Evolutionary conservation across 1,140 invertebrate species (phyloP), one percentile per base, ranked within the genome.

Genomic region (Ganaspis sp.): DNA sequence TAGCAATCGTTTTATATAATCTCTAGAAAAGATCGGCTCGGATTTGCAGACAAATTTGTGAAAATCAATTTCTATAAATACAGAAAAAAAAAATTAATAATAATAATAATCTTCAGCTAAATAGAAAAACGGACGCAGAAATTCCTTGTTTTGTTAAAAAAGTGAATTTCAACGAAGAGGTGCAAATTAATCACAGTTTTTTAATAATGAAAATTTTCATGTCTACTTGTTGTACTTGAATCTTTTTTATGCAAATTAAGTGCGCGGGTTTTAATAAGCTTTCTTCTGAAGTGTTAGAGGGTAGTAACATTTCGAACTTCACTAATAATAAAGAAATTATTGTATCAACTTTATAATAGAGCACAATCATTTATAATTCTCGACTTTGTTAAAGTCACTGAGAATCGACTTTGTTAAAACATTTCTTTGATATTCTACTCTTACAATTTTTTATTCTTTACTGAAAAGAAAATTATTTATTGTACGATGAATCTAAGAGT

Each of bases 291-390:
- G 6, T 29, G 54, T 58, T 58, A 58, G 54, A 58, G 54, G 12
- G 58, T 64, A 64, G 58, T 15, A 29, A 64, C 26, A 29, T 64
- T 64, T 64, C 58, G 26, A 64, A 64, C 29, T 64, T 64, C 58
- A 64, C 26, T 17, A 64, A 64, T 64, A 64, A 64, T 64, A 64
- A 64, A 29, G 11, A 58, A 64, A 64, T 9, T 29, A 64, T 64
- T 64, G 23, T 58, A 58, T 26, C 9, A 64, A 64, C 1, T 29
- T 64, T 64, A 64, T 1, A 29, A 64, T 64, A 64, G 5, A 6
- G 58, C 58, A 64, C 58, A 64, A 29, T 49, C 17, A 49, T 64
- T 64, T 64, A 64, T 64, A 5, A 64, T 64, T 26, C 54, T 29
- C 21, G 19, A 54, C 6, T 21, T 58, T 54, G n/a, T n/a, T n/a